Evolutionary conservation across 2,797 vertebrate genomes (phyloP).

Genomic region (Cottoperca gobio): DNA sequence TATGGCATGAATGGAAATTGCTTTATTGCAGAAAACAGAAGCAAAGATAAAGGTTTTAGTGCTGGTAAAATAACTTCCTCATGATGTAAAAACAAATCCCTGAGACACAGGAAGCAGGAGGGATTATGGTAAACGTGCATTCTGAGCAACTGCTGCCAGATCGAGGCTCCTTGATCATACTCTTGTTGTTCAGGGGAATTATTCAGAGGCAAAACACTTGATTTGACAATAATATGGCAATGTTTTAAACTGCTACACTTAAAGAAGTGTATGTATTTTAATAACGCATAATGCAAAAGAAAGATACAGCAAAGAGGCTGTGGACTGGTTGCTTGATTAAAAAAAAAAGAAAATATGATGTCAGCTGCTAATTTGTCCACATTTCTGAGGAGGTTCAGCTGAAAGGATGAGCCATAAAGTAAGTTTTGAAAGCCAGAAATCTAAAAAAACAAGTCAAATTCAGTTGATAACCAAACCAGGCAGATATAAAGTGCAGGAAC

Average conservation of each 20-base stretch:
- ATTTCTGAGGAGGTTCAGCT: not conserved
- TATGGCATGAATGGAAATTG: not conserved
- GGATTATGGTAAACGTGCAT: not conserved
- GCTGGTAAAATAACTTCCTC: slow-evolving; percentile 3
- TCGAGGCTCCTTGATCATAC: not conserved
- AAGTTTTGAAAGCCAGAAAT: slow-evolving; percentile 4
- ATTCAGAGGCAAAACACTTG: not conserved
- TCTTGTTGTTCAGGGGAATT: not conserved
- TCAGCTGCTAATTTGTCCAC: not conserved
- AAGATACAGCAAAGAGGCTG: too few species aligned
- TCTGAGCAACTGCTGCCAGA: not conserved
- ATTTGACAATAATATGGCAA: not conserved
- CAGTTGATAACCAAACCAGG: slow-evolving; percentile 1
- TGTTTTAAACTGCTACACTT: not conserved
- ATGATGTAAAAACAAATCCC: not conserved
- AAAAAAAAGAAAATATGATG: not conserved
- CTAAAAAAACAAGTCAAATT: not conserved
- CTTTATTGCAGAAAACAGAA: not conserved
- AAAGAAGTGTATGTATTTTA: not conserved
- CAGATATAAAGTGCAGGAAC: not conserved
- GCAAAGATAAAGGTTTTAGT: not conserved
- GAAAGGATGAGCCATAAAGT: not conserved
- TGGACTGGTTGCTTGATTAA: not conserved
- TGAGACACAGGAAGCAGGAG: not conserved
- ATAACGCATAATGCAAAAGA: too few species aligned